A percentile compares a stretch with the other conserved stretches of the same genome.
Conservation (phyloP, 2,888 invertebrate species). For the Drosophila neotestacea region DNA sequence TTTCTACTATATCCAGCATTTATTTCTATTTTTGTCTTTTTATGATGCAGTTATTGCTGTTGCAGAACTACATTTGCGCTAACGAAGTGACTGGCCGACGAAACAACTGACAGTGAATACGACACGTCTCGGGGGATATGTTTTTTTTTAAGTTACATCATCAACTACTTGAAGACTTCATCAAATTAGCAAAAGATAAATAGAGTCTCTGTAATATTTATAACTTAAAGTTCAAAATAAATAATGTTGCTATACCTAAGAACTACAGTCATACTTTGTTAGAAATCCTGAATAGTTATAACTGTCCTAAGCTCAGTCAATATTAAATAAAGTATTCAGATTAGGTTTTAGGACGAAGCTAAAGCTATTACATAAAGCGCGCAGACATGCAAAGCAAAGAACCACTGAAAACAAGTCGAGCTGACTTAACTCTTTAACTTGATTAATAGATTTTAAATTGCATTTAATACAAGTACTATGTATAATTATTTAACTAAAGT, state of each 20-base stretch:
- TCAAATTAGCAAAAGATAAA: not conserved
- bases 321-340: too few relatives aligned
- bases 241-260: too few relatives aligned
- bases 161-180: not conserved
- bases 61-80: constrained; percentile 15
- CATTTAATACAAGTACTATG: not conserved
- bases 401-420: not conserved
- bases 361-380: not conserved
- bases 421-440: not conserved
- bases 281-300: too few relatives aligned
- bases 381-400: too few relatives aligned
- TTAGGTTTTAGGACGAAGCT: not conserved
- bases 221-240: too few relatives aligned
- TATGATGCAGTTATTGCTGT: constrained; percentile 19
- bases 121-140: constrained; percentile 9
- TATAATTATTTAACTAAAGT: too few relatives aligned
- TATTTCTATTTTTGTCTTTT: constrained; percentile 12
- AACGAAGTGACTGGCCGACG: constrained; percentile 19
- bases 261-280: too few relatives aligned
- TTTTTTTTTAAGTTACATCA: constrained; percentile 1
- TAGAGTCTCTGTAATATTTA: too few relatives aligned
- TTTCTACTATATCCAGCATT: constrained; percentile 1
- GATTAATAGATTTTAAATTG: not conserved
- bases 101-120: not conserved
- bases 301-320: not conserved